phyloP scores from a whole-genome alignment of 2,797 vertebrate species.

The Eulemur coronatus region DNA sequence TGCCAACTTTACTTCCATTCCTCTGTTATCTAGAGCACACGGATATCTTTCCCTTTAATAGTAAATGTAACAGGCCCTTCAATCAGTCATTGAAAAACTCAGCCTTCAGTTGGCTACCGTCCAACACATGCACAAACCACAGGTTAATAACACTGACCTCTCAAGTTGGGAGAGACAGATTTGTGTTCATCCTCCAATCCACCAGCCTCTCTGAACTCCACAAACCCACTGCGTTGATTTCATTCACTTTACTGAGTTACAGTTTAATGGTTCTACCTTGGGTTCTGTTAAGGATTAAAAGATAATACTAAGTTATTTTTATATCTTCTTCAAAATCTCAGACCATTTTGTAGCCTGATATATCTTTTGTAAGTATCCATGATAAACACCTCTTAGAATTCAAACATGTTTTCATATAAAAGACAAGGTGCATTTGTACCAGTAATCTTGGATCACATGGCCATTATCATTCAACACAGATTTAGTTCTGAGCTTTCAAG shows the following conservation, averaged over 20 bases:
- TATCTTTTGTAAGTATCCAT: not conserved
- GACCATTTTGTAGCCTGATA: not conserved
- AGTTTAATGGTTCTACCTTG: not conserved
- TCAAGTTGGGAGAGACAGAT: not conserved
- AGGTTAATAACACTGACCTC: not conserved
- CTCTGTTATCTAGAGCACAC: not conserved
- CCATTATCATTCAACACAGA: slow-evolving; percentile 3
- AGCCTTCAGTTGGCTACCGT: not conserved
- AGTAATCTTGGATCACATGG: not conserved
- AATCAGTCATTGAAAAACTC: not conserved
- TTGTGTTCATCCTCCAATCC: not conserved
- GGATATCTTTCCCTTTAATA: not conserved
- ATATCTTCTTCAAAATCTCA: not conserved
- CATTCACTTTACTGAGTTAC: not conserved
- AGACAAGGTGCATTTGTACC: not conserved
- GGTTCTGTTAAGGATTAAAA: not conserved
- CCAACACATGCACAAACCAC: not conserved
- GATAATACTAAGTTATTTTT: not conserved
- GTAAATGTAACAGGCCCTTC: not conserved
- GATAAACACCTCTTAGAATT: not conserved
- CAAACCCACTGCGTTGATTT: not conserved
- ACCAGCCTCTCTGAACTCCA: not conserved
- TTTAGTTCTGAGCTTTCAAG: slow-evolving; percentile 3
- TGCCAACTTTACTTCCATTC: not conserved
- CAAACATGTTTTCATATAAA: not conserved